These are phyloP conservation scores for Biston stratarius DNA, from an alignment of 2,888 invertebrate species.

Conservation along the genomic window DNA sequence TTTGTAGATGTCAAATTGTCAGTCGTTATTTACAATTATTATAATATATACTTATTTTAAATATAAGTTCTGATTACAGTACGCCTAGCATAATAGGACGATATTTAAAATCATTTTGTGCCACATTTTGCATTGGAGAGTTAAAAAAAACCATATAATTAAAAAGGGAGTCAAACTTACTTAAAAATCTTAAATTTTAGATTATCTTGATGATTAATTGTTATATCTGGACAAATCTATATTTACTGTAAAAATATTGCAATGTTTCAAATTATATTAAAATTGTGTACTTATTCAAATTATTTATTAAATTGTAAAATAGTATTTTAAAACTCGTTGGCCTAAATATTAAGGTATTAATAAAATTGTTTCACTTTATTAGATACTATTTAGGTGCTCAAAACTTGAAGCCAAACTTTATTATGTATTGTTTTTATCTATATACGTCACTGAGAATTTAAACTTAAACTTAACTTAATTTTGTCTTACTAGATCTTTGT, in stretches of 20 bases:
- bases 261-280: slow-evolving; percentile 12
- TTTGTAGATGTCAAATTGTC: slow-evolving; percentile 5
- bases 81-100: too few species aligned
- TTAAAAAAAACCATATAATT: background rate
- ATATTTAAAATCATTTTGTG: too few species aligned
- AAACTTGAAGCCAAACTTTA: slow-evolving; percentile 64
- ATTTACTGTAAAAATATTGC: slow-evolving; percentile 6
- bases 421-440: background rate
- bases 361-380: slow-evolving; percentile 22
- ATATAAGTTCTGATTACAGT: background rate
- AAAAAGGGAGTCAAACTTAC: background rate
- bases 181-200: background rate
- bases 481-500: too few species aligned
- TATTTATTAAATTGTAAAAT: slow-evolving; percentile 38
- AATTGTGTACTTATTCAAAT: slow-evolving; percentile 31
- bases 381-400: slow-evolving; percentile 54
- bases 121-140: too few species aligned
- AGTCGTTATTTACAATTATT: slow-evolving; percentile 4
- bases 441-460: background rate
- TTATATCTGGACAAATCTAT: slow-evolving; percentile 7
- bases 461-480: too few species aligned
- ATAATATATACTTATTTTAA: background rate
- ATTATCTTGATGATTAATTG: background rate
- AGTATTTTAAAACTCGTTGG: slow-evolving; percentile 46
- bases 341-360: slow-evolving; percentile 48